Conservation (phyloP, 2,797 vertebrate genomes). For the Hydrophis major region DNA sequence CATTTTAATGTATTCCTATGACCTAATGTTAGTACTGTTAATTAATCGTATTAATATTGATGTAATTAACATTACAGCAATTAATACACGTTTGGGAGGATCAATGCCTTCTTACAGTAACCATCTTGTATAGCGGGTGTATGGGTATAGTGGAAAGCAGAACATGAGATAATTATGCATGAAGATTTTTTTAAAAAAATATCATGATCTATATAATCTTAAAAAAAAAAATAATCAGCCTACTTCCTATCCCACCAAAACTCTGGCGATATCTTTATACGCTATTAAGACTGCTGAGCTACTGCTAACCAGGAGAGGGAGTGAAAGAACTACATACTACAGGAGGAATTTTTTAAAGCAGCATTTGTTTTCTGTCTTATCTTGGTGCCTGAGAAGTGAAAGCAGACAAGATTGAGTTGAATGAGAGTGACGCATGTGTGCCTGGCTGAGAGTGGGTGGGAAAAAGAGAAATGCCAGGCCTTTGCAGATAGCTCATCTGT, state of each 20-base stretch:
- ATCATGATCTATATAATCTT: constrained; percentile 29
- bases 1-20: background rate
- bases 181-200: background rate
- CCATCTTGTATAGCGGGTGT: background rate
- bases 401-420: constrained; percentile 1
- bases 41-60: background rate
- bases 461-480: background rate
- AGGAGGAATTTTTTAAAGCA: background rate
- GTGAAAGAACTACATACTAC: background rate
- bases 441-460: background rate
- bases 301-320: background rate
- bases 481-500: background rate
- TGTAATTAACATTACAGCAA: background rate
- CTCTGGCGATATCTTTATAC: background rate
- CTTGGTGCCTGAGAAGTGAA: background rate
- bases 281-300: constrained; percentile 2
- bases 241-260: background rate
- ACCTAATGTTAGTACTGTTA: background rate
- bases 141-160: background rate
- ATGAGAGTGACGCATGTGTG: background rate
- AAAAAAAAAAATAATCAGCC: constrained; percentile 12
- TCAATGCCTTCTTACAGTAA: background rate
- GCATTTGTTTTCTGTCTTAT: background rate
- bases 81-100: background rate
- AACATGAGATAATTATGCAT: background rate